These are phyloP conservation scores for Notothenia coriiceps DNA, from an alignment of 2,113 vertebrate species.

Conservation along the genomic window DNA sequence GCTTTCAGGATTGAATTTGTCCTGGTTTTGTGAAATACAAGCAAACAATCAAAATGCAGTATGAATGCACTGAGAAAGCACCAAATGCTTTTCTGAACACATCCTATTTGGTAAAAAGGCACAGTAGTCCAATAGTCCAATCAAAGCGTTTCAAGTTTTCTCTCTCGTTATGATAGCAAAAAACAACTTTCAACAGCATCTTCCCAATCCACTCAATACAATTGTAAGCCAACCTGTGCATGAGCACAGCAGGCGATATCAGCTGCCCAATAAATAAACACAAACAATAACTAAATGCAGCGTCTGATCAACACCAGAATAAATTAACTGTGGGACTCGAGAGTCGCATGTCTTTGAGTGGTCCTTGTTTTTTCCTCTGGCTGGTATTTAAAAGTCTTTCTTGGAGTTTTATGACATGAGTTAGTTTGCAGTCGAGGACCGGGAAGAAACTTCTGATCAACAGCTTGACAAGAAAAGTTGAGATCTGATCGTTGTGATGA, in stretches of 20 bases:
- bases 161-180: slow-evolving; percentile 32
- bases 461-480: background rate
- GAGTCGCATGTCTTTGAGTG: slow-evolving; percentile 59
- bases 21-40: slow-evolving; percentile 57
- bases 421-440: slow-evolving; percentile 12
- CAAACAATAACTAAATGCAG: slow-evolving; percentile 82
- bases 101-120: slow-evolving; percentile 84
- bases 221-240: slow-evolving; percentile 58
- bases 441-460: slow-evolving; percentile 24
- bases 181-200: slow-evolving; percentile 62
- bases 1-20: slow-evolving; percentile 47
- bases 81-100: slow-evolving; percentile 65
- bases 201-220: slow-evolving; percentile 31
- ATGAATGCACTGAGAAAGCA: slow-evolving; percentile 69
- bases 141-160: slow-evolving; percentile 50
- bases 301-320: slow-evolving; percentile 77
- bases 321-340: slow-evolving; percentile 76
- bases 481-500: slow-evolving; percentile 30
- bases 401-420: slow-evolving; percentile 21
- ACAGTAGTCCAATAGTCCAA: slow-evolving; percentile 81
- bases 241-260: slow-evolving; percentile 62
- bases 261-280: slow-evolving; percentile 85
- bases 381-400: slow-evolving; percentile 44
- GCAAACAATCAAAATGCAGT: slow-evolving; percentile 76
- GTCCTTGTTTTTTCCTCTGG: slow-evolving; percentile 38